Percentiles rank a stretch among this genome's conserved stretches.
These are phyloP conservation scores for Ochropacha duplaris DNA, from an alignment of 2,888 invertebrate genomes.

Conservation along the genomic window DNA sequence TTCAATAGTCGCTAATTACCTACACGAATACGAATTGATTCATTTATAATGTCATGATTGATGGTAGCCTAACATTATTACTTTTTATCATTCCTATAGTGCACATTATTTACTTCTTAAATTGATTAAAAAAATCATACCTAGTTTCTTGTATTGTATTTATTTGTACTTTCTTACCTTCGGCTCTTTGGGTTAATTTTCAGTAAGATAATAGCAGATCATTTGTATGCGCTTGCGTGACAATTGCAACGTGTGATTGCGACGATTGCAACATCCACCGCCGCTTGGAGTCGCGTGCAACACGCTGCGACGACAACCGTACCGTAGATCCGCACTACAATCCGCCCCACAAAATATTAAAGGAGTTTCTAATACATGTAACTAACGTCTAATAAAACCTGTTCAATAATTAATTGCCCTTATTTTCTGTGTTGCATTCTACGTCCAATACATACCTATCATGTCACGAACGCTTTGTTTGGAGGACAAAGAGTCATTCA, in stretches of 20 bases:
- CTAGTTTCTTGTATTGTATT: too few relatives aligned
- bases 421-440: neutral
- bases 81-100: neutral
- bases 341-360: neutral
- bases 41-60: neutral
- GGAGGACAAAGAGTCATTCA: constrained; percentile 1
- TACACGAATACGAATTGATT: constrained; percentile 35
- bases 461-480: neutral
- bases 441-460: neutral
- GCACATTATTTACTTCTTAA: neutral
- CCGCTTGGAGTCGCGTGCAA: constrained; percentile 57
- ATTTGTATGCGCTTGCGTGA: constrained; percentile 47
- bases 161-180: too few relatives aligned
- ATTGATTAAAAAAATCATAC: neutral
- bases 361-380: too few relatives aligned
- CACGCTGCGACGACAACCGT: constrained; percentile 53
- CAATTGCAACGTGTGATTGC: constrained; percentile 54
- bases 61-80: neutral
- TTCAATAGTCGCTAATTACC: constrained; percentile 37
- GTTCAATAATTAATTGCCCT: neutral
- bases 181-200: neutral
- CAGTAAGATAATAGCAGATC: neutral
- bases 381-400: neutral
- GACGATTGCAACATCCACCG: constrained; percentile 52
- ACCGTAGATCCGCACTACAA: constrained; percentile 56